Percentiles rank a stretch among this genome's conserved stretches.
phyloP scores from a whole-genome alignment of 2,797 vertebrate genomes.

The Myotis vivesi region DNA sequence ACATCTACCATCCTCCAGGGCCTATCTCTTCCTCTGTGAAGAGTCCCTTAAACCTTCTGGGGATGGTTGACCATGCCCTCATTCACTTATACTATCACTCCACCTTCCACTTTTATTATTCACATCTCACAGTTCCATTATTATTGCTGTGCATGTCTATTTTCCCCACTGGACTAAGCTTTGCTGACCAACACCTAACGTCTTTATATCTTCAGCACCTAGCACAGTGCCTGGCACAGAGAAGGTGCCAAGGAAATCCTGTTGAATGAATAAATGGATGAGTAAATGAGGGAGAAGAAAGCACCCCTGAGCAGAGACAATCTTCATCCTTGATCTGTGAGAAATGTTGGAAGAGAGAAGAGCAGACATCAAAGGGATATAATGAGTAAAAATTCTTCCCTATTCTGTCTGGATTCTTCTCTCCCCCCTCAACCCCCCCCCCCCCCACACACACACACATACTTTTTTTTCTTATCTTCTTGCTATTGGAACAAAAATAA shows the following conservation, averaged over 20 bases:
- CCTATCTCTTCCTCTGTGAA: not conserved
- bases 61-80: not conserved
- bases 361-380: not conserved
- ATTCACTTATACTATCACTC: not conserved
- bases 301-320: not conserved
- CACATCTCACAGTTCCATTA: not conserved
- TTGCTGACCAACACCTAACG: not conserved
- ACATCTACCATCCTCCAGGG: not conserved
- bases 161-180: not conserved
- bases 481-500: constrained; percentile 69
- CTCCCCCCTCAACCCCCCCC: fast-evolving
- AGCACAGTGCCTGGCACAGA: not conserved
- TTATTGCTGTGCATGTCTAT: not conserved
- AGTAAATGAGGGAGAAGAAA: not conserved
- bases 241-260: not conserved
- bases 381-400: not conserved
- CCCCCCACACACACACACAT: no score
- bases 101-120: not conserved
- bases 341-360: not conserved
- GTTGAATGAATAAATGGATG: not conserved
- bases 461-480: constrained; percentile 30
- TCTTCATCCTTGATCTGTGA: not conserved
- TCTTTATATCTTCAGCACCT: not conserved
- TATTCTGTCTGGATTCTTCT: not conserved
- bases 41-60: not conserved